Evolutionary conservation across 2,797 vertebrate species (phyloP).

Genomic region (Lepus townsendii): DNA sequence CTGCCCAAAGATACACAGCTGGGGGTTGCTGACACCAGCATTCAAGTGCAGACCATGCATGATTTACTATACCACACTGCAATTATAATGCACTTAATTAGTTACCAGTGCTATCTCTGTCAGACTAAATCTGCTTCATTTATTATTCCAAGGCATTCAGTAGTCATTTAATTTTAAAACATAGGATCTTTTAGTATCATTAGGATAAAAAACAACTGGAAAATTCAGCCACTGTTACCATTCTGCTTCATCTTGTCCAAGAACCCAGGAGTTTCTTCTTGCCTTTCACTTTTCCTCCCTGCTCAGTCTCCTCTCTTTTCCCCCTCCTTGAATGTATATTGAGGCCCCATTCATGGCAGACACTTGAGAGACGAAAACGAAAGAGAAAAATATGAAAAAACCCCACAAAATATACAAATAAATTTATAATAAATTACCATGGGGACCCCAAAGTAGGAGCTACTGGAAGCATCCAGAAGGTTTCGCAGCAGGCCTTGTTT

Average conservation of each 20-base stretch:
- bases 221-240: background rate
- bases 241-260: background rate
- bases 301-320: background rate
- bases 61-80: background rate
- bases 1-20: background rate
- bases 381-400: background rate
- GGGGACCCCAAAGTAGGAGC: background rate
- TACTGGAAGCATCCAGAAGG: background rate
- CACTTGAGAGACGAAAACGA: background rate
- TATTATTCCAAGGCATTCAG: conserved; percentile 5
- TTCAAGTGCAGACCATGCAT: background rate
- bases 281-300: background rate
- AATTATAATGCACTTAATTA: background rate
- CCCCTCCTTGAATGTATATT: background rate
- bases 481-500: background rate
- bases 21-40: background rate
- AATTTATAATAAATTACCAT: background rate
- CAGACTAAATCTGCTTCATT: background rate
- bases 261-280: background rate
- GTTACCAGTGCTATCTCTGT: background rate
- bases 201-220: conserved; percentile 2
- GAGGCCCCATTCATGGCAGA: background rate
- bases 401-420: background rate
- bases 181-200: background rate
- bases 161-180: conserved; percentile 41